A percentile compares a stretch with the other conserved stretches of the same genome.
Evolutionary conservation across 2,113 vertebrate genomes (phyloP).

Genomic region (Garra rufa): DNA sequence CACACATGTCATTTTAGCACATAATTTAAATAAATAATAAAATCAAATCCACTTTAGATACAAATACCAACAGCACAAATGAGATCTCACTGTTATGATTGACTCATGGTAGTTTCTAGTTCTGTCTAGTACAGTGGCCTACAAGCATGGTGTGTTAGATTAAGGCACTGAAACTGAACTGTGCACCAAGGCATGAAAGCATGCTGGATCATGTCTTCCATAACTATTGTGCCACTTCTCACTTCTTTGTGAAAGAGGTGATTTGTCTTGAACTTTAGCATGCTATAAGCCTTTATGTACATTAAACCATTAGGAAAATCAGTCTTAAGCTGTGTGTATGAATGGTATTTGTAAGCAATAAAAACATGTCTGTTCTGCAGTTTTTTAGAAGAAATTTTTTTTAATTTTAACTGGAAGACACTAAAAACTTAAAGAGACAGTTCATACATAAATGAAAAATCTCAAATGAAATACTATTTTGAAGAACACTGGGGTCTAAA

Average conservation of each 20-base stretch:
- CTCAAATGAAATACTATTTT: no score
- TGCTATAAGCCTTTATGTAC: background rate
- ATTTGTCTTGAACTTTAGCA: background rate
- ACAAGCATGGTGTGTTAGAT: background rate
- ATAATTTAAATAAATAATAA: background rate
- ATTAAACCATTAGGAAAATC: no score
- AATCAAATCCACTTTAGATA: background rate
- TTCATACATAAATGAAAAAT: background rate
- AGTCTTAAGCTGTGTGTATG: background rate
- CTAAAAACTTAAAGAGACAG: background rate
- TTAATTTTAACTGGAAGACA: background rate
- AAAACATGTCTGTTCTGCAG: background rate
- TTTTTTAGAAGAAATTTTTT: no score
- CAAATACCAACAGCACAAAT: background rate
- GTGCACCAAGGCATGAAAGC: background rate
- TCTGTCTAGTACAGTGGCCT: background rate
- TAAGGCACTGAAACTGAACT: background rate
- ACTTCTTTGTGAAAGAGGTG: background rate
- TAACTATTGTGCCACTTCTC: background rate
- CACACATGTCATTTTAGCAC: background rate
- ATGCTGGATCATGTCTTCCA: slow-evolving; percentile 5
- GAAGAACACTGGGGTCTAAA: background rate
- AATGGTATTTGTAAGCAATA: background rate
- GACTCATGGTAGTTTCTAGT: no score
- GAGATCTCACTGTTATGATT: background rate